Evolutionary conservation across 2,888 invertebrate species (phyloP), one percentile per base, ranked within the genome.

Genomic region (Caenorhabditis auriculariae): DNA sequence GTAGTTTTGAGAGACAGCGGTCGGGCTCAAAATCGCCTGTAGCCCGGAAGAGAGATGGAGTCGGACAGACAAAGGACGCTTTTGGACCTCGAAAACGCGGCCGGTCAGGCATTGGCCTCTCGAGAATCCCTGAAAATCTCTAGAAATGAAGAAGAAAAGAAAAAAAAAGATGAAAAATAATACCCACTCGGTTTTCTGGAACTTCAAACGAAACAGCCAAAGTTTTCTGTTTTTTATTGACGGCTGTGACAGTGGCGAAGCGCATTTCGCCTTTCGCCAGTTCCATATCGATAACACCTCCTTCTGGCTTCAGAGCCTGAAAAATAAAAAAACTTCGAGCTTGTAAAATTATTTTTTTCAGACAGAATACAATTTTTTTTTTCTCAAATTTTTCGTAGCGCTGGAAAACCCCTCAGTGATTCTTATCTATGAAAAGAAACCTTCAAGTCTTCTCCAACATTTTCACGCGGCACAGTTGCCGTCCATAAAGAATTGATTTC

Each of bases 21-120:
- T 69, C n/a, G 66, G 66, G 4, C 55, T 45, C 7, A 69, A n/a
- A 23, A 61, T 26, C 5, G 69, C 69, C 29, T 62, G 63, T 39
- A 64, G 56, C 38, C 69, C 69, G 0, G 57, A 41, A 15, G 56
- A 46, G 7, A 69, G 47, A 29, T 65, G 62, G 28, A 69, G 35
- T 15, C 48, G 53, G 12, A 19, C 41, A 7, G 7, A 7, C 9
- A 59, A 28, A 0, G 47, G 29, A 2, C 48, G 38, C 32, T 48
- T 48, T 19, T 24, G 23, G 12, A 41, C 46, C 7, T 35, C 54
- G 54, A 60, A 47, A 12, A 64, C 46, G 9, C 63, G 27, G 39
- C 63, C 63, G 26, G 59, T 56, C 0, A 41, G 54, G 1, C 21
- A 24, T 7, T 24, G 21, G 26, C 63, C 59, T 7, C 45, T 41